These are phyloP conservation scores for Spongia lamella DNA, from an alignment of 37 sponge, comb jelly and placozoan genomes.

Conservation along the genomic window DNA sequence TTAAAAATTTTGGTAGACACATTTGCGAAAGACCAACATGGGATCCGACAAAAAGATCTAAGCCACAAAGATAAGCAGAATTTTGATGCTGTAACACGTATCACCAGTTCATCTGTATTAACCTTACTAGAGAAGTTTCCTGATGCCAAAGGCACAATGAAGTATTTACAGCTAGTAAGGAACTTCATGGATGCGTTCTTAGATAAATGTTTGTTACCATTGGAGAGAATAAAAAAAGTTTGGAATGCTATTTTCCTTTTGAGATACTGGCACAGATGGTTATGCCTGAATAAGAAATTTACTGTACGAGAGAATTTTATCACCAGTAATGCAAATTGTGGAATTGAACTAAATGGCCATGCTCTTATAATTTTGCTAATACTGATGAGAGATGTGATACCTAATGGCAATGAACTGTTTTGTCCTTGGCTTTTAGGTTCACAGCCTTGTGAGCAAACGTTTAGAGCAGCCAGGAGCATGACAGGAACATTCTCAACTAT, in stretches of 20 bases:
- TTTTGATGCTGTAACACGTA: constrained; percentile 13
- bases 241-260: constrained; percentile 47
- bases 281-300: not conserved
- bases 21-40: constrained; percentile 18
- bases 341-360: constrained; percentile 54
- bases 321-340: constrained; percentile 28
- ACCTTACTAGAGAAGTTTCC: constrained; percentile 8
- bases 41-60: constrained; percentile 22
- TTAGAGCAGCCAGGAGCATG: too few relatives aligned
- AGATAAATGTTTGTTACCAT: constrained; percentile 14
- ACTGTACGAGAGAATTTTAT: constrained; percentile 30
- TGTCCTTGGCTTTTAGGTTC: too few relatives aligned
- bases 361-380: constrained; percentile 22
- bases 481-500: too few relatives aligned
- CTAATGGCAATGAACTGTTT: not conserved
- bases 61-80: constrained; percentile 32
- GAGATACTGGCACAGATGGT: constrained; percentile 36
- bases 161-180: not conserved
- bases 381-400: not conserved
- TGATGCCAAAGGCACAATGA: constrained; percentile 26
- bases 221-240: constrained; percentile 10
- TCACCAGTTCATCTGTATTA: constrained; percentile 3
- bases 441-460: too few relatives aligned
- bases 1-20: not conserved
- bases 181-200: constrained; percentile 27